Base-by-base conservation (phyloP, 37 sponge, comb jelly and placozoan genomes). In the Mnemiopsis leidyi region DNA sequence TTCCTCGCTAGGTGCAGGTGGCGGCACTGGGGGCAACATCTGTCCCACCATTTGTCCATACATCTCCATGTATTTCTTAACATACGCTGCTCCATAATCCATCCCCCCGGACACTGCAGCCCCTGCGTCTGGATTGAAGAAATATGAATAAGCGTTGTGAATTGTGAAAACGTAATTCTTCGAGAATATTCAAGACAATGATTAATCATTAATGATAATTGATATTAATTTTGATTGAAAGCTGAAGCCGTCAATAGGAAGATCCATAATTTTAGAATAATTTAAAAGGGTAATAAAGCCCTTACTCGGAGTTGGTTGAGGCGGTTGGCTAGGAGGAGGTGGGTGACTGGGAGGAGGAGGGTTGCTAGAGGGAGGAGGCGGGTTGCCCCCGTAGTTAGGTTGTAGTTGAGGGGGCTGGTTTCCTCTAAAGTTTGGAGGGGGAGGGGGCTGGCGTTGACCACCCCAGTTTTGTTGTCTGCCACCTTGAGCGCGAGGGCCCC, bases 41-140 rank as follows among this genome's bases (percentile, higher is more conserved):
- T 28, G 35, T 1, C 79, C 79, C 79, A 77, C 79, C 79, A 77
- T 77, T 36, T 77, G 79, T 36, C 79, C 79, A 32, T 77, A 77
- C 79, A 77, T 77, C 36, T 77, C 79, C 79, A 77, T 77, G 79
- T 77, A 77, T 36, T 77, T 77, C 79, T 77, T 77, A 2, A 77
- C 79, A 20, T 77, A 77, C 2, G 79, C 79, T 77, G 79, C 79
- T 32, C 79, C 79, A 20, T 77, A 77, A 36, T 77, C 79, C 79
- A 77, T 33, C 1, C 79, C 79, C 1, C 79, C 79, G 18, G 79
- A 33, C 1, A 77, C 79, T 31, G 79, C 79, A 20, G 79, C 79
- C 16, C 79, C 79, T 5, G 79, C 79, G 33, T 77, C 79, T 77
- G 79, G 35, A 32, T 3, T 71, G 68, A 21, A n/a, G n/a, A n/a